Evolutionary conservation across 2,888 invertebrate genomes (phyloP), one percentile per base, ranked within the genome.

Genomic region (Pemphredon lugubris): DNA sequence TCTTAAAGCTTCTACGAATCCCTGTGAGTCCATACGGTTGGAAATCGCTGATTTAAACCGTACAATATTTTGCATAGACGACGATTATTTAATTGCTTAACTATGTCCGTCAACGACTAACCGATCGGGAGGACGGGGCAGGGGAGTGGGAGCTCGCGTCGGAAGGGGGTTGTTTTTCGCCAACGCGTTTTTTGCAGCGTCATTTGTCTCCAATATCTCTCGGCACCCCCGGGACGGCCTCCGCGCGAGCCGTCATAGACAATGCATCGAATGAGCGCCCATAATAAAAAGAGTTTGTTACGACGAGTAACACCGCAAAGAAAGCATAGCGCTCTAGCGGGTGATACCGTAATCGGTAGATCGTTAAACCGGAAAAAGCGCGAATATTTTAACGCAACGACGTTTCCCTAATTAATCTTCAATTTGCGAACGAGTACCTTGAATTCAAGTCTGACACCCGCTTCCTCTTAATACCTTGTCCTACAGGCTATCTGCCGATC

Each of bases 131-230:
- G n/a, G n/a, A n/a, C n/a, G n/a, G n/a, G n/a, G n/a, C n/a, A n/a
- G n/a, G n/a, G n/a, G n/a, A n/a, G 57, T 45, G 58, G 51, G 47
- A 61, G 64, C 73, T n/a, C 61, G 45, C 60, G 75, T 59, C 79
- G 50, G 42, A 32, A 70, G 73, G 78, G 73, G 78, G 73, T 73
- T 58, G 73, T 65, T 73, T 77, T 54, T 87, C 86, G 83, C 86
- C 86, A 84, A 85, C 83, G 84, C 79, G 82, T 84, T 86, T 88
- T 84, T 87, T 86, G 87, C 86, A 78, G 84, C 79, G 86, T 88
- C 88, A 89, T 89, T 89, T 89, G 89, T 89, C 89, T 88, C 88
- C 86, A 86, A 87, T 89, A 88, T 89, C 88, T 86, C 86, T 83
- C 83, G 83, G 74, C 73, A 69, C 77, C 75, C 81, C 75, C 74